Percentiles rank a stretch among this genome's conserved stretches.
Conservation (phyloP, 2,888 invertebrate species). For the Polydesmus complanatus region DNA sequence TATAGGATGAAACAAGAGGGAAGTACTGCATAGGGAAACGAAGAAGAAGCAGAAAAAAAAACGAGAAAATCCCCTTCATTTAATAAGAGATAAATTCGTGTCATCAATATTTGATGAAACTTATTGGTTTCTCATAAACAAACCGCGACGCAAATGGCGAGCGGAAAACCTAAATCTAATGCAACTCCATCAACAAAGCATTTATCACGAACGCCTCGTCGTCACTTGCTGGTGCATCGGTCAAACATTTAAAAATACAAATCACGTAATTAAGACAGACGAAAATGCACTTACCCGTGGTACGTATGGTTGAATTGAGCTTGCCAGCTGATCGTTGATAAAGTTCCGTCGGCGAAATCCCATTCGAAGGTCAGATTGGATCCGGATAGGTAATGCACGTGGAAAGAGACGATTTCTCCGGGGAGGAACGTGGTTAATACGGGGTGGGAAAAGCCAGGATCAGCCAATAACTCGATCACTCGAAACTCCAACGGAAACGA, state of each 20-base stretch:
- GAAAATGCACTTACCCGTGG: not conserved
- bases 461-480: slow-evolving; percentile 22
- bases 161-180: no score
- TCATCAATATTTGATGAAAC: not conserved
- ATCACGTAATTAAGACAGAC: not conserved
- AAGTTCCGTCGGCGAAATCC: slow-evolving; percentile 31
- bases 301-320: not conserved
- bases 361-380: slow-evolving; percentile 28
- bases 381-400: slow-evolving; percentile 25
- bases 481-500: slow-evolving; percentile 24
- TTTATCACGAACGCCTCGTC: not conserved
- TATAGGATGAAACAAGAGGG: no score
- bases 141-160: not conserved
- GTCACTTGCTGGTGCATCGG: not conserved
- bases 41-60: not conserved
- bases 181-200: no score
- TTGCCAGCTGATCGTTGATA: no score
- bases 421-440: slow-evolving; percentile 25
- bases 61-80: no score
- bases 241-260: not conserved
- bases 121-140: not conserved
- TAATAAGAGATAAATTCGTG: not conserved
- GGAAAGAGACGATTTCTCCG: slow-evolving; percentile 23
- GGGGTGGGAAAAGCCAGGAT: slow-evolving; percentile 17
- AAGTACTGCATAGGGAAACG: no score